These are phyloP conservation scores for Nezara viridula DNA, from an alignment of 2,888 invertebrate genomes.

Conservation along the genomic window DNA sequence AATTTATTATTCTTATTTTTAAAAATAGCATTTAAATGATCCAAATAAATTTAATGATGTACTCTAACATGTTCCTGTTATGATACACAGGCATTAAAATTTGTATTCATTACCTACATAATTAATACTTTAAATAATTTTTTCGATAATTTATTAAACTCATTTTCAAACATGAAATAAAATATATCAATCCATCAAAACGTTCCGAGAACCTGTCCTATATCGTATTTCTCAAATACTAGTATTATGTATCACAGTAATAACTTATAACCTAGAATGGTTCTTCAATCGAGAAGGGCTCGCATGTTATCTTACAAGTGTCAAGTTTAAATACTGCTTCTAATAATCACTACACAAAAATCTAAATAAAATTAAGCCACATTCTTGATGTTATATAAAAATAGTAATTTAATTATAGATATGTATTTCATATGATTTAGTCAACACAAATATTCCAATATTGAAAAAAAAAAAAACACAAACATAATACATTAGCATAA, in stretches of 20 bases:
- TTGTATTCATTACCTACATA: conserved; percentile 9
- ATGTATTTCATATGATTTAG: conserved; percentile 43
- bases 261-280: conserved; percentile 58
- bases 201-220: conserved; percentile 31
- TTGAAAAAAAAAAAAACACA: conserved; percentile 7
- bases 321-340: conserved; percentile 56
- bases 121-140: conserved; percentile 12
- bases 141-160: conserved; percentile 3
- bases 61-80: conserved; percentile 1
- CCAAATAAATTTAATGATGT: conserved; percentile 12
- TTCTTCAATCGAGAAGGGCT: conserved; percentile 57
- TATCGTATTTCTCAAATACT: conserved; percentile 54
- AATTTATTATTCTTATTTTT: conserved; percentile 24
- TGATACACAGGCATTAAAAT: not conserved
- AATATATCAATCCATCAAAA: conserved; percentile 50
- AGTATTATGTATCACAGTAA: conserved; percentile 58
- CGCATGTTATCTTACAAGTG: conserved; percentile 55
- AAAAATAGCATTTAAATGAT: conserved; percentile 24
- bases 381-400: conserved; percentile 47
- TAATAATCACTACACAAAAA: conserved; percentile 38
- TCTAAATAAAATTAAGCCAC: conserved; percentile 52
- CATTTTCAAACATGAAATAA: conserved; percentile 54
- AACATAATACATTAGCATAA: not conserved
- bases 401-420: conserved; percentile 38
- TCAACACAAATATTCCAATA: conserved; percentile 37